Percentiles rank a stretch among this genome's conserved stretches.
phyloP scores from a whole-genome alignment of 2,113 vertebrate species.

The Takifugu bimaculatus region DNA sequence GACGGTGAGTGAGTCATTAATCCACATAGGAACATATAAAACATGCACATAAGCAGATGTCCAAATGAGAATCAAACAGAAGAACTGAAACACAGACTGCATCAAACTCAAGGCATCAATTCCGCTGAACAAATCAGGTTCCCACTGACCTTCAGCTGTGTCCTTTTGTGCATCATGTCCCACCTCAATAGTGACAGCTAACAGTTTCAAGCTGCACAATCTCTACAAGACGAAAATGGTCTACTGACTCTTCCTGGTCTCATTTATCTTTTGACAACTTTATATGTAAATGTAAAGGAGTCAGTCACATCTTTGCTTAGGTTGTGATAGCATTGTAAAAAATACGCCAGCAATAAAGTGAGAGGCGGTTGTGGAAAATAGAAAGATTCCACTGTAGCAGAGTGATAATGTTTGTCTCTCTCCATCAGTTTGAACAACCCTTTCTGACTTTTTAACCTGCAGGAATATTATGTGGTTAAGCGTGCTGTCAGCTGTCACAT shows the following conservation, averaged over 20 bases:
- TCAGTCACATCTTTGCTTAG: no score
- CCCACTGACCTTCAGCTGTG: slow-evolving; percentile 8
- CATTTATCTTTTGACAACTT: no score
- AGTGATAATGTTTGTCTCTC: not conserved
- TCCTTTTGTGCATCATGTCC: no score
- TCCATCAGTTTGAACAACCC: slow-evolving; percentile 21
- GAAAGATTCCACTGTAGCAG: not conserved
- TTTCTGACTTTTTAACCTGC: slow-evolving; percentile 37
- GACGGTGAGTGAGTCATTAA: slow-evolving; percentile 26
- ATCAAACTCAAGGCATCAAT: slow-evolving; percentile 12
- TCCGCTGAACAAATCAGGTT: slow-evolving; percentile 5
- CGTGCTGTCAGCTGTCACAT: slow-evolving; percentile 21
- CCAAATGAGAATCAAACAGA: slow-evolving; percentile 6
- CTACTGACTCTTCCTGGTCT: no score
- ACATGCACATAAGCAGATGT: not conserved
- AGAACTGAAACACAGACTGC: slow-evolving; percentile 10
- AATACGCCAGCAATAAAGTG: no score
- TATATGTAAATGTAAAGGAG: no score
- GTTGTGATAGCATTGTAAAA: no score
- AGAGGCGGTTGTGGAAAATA: slow-evolving; percentile 8
- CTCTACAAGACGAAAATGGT: no score
- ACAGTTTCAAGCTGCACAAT: no score
- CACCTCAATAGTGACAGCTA: no score
- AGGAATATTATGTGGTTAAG: slow-evolving; percentile 32
- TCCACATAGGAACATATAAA: not conserved